A percentile compares a stretch with the other conserved stretches of the same genome.
Evolutionary conservation across 1,140 invertebrate species (phyloP).

Genomic region (Parapsyche elsis): DNA sequence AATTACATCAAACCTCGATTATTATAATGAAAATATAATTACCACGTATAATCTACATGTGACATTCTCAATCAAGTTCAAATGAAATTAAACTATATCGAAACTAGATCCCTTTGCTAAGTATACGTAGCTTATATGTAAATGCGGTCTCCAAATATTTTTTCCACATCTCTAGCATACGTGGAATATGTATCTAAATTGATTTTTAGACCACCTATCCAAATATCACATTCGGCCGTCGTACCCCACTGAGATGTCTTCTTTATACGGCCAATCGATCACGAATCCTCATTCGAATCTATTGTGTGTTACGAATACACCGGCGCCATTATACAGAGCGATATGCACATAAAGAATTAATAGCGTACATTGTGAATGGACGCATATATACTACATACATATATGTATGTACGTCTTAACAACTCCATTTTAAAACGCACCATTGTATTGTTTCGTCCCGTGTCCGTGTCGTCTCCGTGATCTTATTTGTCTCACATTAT

Average conservation of each 20-base stretch:
- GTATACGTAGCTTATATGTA: too few relatives aligned
- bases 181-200: background rate
- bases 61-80: too few relatives aligned
- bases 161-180: too few relatives aligned
- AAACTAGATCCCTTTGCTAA: too few relatives aligned
- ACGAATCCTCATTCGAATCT: constrained; percentile 12
- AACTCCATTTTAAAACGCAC: background rate
- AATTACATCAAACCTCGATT: too few relatives aligned
- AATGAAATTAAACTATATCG: too few relatives aligned
- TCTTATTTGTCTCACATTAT: constrained; percentile 23
- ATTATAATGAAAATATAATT: too few relatives aligned
- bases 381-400: background rate
- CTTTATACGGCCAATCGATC: constrained; percentile 47
- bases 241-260: constrained; percentile 43
- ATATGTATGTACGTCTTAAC: background rate
- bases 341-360: constrained; percentile 14
- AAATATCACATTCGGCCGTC: background rate
- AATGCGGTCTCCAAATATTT: too few relatives aligned
- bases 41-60: too few relatives aligned
- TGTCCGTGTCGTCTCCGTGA: background rate
- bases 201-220: constrained; percentile 33
- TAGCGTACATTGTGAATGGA: constrained; percentile 16
- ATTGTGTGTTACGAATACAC: constrained; percentile 16
- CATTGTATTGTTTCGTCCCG: constrained; percentile 26
- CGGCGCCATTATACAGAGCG: background rate